These are phyloP conservation scores for Chaetodon auriga DNA, from an alignment of 2,113 vertebrate species.

Conservation along the genomic window DNA sequence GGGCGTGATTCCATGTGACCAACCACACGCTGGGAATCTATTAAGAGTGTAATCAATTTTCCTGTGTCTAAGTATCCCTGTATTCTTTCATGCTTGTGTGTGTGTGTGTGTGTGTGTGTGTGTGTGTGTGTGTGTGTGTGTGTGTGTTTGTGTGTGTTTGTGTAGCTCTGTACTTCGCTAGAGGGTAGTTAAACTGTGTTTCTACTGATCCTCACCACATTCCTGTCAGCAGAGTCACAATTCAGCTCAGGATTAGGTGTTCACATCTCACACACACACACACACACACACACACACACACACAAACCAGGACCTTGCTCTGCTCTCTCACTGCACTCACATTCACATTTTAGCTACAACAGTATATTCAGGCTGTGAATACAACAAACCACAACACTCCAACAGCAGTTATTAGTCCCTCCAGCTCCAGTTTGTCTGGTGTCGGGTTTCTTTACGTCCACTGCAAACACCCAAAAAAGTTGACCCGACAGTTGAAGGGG, in stretches of 20 bases:
- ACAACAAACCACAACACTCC: neutral
- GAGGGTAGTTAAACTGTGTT: constrained; percentile 39
- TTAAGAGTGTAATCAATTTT: constrained; percentile 10
- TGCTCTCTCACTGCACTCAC: neutral
- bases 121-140: constrained; percentile 15
- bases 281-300: constrained; percentile 17
- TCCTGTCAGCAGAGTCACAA: constrained; percentile 61
- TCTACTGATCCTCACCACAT: constrained; percentile 53
- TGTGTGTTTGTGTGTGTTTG: constrained; percentile 25
- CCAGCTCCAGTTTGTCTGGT: constrained; percentile 12
- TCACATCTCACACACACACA: constrained; percentile 32
- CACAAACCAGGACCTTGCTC: constrained; percentile 2
- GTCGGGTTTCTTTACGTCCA: constrained; percentile 34
- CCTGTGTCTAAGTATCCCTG: constrained; percentile 1
- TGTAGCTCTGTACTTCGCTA: constrained; percentile 8
- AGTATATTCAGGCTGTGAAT: neutral
- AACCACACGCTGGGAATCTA: constrained; percentile 27
- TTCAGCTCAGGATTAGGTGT: constrained; percentile 37
- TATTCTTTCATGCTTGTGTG: neutral
- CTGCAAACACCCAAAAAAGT: constrained; percentile 1
- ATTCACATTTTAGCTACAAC: neutral
- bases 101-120: constrained; percentile 27
- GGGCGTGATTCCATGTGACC: neutral
- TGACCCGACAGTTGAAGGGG: neutral
- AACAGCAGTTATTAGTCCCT: neutral